Percentiles rank a stretch among this genome's conserved stretches.
phyloP scores from a whole-genome alignment of 2,797 vertebrate genomes.

The Gila robusta region DNA sequence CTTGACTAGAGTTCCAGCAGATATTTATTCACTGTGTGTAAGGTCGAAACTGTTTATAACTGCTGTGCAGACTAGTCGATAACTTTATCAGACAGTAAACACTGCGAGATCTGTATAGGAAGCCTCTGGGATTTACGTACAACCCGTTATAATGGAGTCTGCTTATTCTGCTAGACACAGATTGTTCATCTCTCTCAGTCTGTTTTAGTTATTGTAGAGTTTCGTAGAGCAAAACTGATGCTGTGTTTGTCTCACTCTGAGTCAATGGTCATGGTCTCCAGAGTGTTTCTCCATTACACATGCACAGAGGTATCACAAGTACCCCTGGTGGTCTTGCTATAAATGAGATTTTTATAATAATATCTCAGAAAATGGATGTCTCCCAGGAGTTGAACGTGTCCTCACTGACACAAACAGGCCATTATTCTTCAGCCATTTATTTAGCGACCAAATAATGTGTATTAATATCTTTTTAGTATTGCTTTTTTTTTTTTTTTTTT shows the following conservation, averaged over 20 bases:
- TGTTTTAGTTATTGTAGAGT: constrained; percentile 14
- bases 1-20: not conserved
- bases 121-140: constrained; percentile 26
- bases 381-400: constrained; percentile 17
- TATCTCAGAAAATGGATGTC: constrained; percentile 47
- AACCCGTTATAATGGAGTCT: constrained; percentile 36
- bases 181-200: not conserved
- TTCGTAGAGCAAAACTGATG: constrained; percentile 19
- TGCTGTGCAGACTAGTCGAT: constrained; percentile 25
- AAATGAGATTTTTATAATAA: constrained; percentile 61
- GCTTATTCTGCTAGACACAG: constrained; percentile 33
- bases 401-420: constrained; percentile 33
- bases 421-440: constrained; percentile 34
- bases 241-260: constrained; percentile 41
- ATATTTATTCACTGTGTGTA: not conserved
- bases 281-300: constrained; percentile 53
- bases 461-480: constrained; percentile 18
- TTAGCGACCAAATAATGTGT: constrained; percentile 16
- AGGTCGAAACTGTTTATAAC: not conserved
- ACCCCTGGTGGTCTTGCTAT: constrained; percentile 41
- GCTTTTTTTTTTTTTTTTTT: not conserved
- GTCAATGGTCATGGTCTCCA: constrained; percentile 54
- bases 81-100: constrained; percentile 46
- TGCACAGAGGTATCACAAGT: constrained; percentile 54
- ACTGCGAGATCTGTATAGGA: constrained; percentile 28